Base-by-base conservation (phyloP, 1,140 invertebrate genomes). In the Contarinia nasturtii region DNA sequence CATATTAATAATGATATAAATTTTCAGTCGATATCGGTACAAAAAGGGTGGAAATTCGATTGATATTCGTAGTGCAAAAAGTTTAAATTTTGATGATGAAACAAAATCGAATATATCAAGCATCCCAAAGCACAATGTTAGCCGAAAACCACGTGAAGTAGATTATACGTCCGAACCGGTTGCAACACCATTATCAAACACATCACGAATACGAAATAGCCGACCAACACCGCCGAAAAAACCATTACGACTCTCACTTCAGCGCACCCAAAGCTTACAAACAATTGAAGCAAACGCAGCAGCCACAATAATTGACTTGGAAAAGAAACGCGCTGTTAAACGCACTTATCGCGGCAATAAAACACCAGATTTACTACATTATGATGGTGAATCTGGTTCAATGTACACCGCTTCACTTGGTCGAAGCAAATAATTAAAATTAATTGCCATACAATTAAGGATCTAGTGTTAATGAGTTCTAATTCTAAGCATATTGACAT, bases 161-260 rank as follows among this genome's bases (percentile, higher is more conserved):
- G 71, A 75, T 51, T 74, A 74, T 50, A 67, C 67, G 0, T 75
- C 74, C 0, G 76, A 77, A 54, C 67, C 66, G 19, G 61, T 65
- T 41, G 66, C 63, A 1, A 60, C 63, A 7, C 53, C 67, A 18
- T 27, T 27, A 27, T 27, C 27, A 27, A 27, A 27, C 27, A 27
- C 4, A 10, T 27, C 27, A 27, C 27, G 27, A 27, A 27, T 10
- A 27, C 50, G 63, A 2, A 71, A 62, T 53, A 68, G 67, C 2
- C 65, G 79, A 27, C 83, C 84, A 4, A 76, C 76, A 15, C 85
- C 86, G 4, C 86, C 86, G 15, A 80, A 85, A 55, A 90, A 90
- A 57, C 86, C 86, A 0, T 55, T 87, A 1, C 67, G 86, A 5
- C 60, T 90, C 2, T 88, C 84, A 1, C 61, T 90, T 1, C 85